Percentiles rank a stretch among this genome's conserved stretches.
Conservation (phyloP, 2,888 invertebrate genomes). For the Eurytoma adleriae region DNA sequence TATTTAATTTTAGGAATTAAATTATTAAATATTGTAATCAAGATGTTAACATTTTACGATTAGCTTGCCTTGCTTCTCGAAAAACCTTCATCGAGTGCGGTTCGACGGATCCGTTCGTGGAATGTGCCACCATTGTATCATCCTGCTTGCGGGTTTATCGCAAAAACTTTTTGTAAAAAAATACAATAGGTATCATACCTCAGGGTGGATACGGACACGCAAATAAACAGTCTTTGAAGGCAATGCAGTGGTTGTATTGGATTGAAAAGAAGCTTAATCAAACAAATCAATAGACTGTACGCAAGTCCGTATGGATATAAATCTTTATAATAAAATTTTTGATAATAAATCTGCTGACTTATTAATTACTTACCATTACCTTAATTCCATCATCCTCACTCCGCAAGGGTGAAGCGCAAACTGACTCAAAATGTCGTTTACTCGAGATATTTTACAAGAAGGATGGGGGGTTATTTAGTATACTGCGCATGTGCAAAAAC, state of each 20-base stretch:
- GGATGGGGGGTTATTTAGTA: too few species aligned
- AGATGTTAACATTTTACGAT: conserved; percentile 48
- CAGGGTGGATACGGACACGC: conserved; percentile 54
- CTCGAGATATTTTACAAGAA: too few species aligned
- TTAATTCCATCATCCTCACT: too few species aligned
- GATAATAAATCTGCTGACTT: too few species aligned
- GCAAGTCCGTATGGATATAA: too few species aligned
- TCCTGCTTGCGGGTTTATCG: background rate
- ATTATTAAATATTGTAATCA: conserved; percentile 59
- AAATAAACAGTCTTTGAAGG: conserved; percentile 60
- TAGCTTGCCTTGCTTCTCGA: conserved; percentile 58
- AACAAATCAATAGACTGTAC: background rate
- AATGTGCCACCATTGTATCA: conserved; percentile 9
- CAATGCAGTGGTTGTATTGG: conserved; percentile 58
- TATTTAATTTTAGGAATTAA: conserved; percentile 58
- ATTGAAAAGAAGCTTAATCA: background rate
- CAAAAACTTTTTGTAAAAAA: background rate
- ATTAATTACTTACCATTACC: too few species aligned
- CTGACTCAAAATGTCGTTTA: too few species aligned
- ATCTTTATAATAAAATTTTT: too few species aligned
- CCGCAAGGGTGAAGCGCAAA: too few species aligned
- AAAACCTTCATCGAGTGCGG: conserved; percentile 53
- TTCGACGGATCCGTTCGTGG: conserved; percentile 58
- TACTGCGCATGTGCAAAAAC: too few species aligned
- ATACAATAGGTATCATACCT: conserved; percentile 16